Evolutionary conservation across 2,888 invertebrate species (phyloP), one percentile per base, ranked within the genome.

Genomic region (Dexiosoma caninum): DNA sequence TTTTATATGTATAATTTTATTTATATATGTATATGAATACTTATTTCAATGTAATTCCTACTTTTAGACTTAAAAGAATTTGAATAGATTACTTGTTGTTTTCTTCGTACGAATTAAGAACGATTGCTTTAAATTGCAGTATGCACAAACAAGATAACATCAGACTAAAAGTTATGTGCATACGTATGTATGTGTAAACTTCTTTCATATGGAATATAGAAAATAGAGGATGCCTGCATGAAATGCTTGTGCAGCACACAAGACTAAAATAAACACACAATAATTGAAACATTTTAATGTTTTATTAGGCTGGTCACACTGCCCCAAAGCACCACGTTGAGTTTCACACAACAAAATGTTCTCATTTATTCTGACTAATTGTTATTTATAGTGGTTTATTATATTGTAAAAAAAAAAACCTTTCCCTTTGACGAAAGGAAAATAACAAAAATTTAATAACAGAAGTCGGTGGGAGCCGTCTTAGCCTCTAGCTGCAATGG

Each of bases 341-440:
- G 30, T 23, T 14, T 27, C 8, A 55, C 3, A 23, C 12, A 21
- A 21, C 0, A 32, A 37, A 55, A 14, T n/a, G n/a, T 14, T 37
- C 5, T 19, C 51, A 49, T 71, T 71, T 60, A 30, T 55, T 40
- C 49, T 51, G 2, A 16, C 66, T 59, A 71, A 71, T 71, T 71
- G 49, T 71, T 60, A 32, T 71, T 71, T 59, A 49, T 71, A n/a
- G n/a, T n/a, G n/a, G n/a, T n/a, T n/a, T n/a, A n/a, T n/a, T n/a
- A n/a, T n/a, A n/a, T n/a, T n/a, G n/a, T n/a, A n/a, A n/a, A n/a
- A n/a, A n/a, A n/a, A n/a, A n/a, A n/a, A n/a, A n/a, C n/a, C n/a
- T n/a, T n/a, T n/a, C n/a, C n/a, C n/a, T n/a, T n/a, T n/a, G n/a
- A n/a, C n/a, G n/a, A n/a, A n/a, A n/a, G n/a, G n/a, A n/a, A n/a